Evolutionary conservation across 2,888 invertebrate species (phyloP), one percentile per base, ranked within the genome.

Genomic region (Corythucha ciliata): DNA sequence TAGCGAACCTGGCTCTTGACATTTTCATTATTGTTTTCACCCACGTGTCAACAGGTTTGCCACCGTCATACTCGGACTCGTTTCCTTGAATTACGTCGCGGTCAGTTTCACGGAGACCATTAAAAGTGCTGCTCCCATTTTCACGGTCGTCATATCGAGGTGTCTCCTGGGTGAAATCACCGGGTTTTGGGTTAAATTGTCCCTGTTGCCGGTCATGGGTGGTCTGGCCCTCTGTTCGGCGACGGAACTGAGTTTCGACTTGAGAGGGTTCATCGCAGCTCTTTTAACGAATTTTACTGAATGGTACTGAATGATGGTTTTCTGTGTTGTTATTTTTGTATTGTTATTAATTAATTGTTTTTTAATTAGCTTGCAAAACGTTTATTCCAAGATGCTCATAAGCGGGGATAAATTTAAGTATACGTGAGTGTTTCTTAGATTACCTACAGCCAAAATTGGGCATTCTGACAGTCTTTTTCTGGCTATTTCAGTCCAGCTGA

Each of bases 101-200:
- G 83, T 84, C 50, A 83, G 83, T 67, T 85, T 85, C 66, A 83
- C 83, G 39, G 84, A 84, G 68, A 84, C 84, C 12, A 80, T 85
- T 40, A 85, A 85, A 67, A 83, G 83, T 68, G 83, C 83, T 26
- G 83, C 83, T 16, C 85, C 85, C 32, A 71, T 84, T 47, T 84
- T 84, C 67, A 85, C 85, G 33, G 83, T 85, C 52, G 66, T 83
- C 55, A 81, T 85, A 61, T 80, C 83, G 44, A 74, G 78, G 67
- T 71, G 73, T 66, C 69, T 78, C 61, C 68, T 78, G 65, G 77
- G 78, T 76, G 80, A 81, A 68, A 72, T 75, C 60, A 80, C 80
- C 25, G 78, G 79, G 36, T 66, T 78, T 45, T 76, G 77, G 66
- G 81, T 82, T 25, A 80, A 79, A 68, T 67, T 82, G 55, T 83